Conservation (phyloP, 2,797 vertebrate genomes). For the Sebastes jordani region DNA sequence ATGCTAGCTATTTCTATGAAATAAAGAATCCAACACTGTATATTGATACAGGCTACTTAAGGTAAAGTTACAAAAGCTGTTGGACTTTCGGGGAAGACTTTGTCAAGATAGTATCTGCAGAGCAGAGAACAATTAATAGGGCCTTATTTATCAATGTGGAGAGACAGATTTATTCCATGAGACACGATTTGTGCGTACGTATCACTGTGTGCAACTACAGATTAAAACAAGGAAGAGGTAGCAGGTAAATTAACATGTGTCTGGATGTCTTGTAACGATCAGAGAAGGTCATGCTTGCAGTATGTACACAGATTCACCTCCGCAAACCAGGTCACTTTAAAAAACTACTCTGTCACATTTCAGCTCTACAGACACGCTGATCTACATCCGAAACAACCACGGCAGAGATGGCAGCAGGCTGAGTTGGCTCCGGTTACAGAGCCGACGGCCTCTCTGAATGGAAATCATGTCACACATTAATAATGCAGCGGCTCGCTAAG, state of each 20-base stretch:
- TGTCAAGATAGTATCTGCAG: no score
- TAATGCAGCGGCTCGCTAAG: conserved; percentile 39
- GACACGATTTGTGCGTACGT: no score
- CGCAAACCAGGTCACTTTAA: conserved; percentile 15
- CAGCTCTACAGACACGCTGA: conserved; percentile 10
- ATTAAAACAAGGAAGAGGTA: background rate
- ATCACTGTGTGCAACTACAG: background rate
- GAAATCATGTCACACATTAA: conserved; percentile 60
- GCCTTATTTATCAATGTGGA: background rate
- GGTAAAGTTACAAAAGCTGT: background rate
- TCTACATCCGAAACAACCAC: background rate
- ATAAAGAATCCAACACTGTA: no score
- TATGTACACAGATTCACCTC: background rate
- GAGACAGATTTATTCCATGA: background rate
- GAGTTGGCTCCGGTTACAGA: conserved; percentile 35
- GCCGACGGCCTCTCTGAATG: conserved; percentile 22
- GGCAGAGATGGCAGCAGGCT: background rate
- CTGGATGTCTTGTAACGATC: background rate
- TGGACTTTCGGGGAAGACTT: no score
- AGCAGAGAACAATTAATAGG: no score
- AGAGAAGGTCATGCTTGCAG: background rate
- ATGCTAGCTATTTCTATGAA: no score
- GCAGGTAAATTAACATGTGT: background rate
- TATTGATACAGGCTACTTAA: no score
- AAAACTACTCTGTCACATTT: background rate